Evolutionary conservation across 2,113 vertebrate genomes (phyloP).

Genomic region (Probosciger aterrimus): DNA sequence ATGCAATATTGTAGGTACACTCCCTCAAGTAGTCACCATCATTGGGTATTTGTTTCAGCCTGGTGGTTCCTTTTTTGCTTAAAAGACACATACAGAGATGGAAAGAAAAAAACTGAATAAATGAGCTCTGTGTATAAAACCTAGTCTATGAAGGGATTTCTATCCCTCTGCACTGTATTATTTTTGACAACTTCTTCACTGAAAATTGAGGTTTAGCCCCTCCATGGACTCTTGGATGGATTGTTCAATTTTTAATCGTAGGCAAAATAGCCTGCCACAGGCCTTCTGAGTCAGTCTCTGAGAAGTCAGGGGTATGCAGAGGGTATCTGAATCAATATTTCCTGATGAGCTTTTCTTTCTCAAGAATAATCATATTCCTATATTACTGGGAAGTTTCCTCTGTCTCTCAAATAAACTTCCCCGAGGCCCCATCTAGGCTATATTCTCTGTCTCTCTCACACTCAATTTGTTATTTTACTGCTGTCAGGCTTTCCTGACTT

Average conservation of each 20-base stretch:
- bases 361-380: background rate
- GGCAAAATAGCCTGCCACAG: background rate
- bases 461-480: background rate
- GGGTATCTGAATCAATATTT: background rate
- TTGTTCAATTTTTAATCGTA: background rate
- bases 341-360: background rate
- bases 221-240: background rate
- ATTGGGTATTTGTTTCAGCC: background rate
- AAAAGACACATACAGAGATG: background rate
- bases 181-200: background rate
- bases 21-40: background rate
- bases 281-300: background rate
- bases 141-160: background rate
- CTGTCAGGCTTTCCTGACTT: background rate
- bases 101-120: background rate
- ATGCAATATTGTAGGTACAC: background rate
- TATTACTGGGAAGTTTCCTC: background rate
- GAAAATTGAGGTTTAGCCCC: background rate
- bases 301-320: background rate
- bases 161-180: background rate
- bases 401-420: background rate
- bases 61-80: background rate
- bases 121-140: background rate
- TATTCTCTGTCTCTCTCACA: background rate
- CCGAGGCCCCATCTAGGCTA: background rate